phyloP scores from a whole-genome alignment of 2,797 vertebrate genomes.

The Antrozous pallidus region DNA sequence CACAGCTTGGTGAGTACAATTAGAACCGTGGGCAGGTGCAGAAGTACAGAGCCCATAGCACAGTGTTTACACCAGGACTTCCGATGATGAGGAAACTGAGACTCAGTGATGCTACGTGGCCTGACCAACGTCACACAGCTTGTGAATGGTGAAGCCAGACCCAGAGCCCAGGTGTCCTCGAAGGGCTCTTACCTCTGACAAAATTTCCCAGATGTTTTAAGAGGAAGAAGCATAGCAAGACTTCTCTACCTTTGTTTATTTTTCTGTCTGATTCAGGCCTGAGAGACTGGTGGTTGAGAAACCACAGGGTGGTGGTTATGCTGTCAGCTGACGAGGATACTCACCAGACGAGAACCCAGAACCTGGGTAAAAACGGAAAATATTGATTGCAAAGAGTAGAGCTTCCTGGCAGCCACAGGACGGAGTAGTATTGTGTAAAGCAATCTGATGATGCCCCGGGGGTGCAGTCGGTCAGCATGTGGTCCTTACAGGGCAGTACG shows the following conservation, averaged over 20 bases:
- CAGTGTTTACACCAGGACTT: not conserved
- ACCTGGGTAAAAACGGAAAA: not conserved
- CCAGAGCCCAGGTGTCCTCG: not conserved
- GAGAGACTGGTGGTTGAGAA: constrained; percentile 9
- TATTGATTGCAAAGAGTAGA: not conserved
- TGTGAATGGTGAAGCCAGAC: not conserved
- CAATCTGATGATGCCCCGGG: not conserved
- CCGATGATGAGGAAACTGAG: not conserved
- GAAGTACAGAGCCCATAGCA: not conserved
- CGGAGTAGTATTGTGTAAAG: not conserved
- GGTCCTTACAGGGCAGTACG: no score
- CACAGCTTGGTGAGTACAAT: not conserved
- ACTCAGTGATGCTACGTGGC: not conserved
- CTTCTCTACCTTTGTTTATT: constrained; percentile 44
- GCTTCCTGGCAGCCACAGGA: not conserved
- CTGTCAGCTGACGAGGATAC: not conserved
- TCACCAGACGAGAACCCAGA: not conserved
- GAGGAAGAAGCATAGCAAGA: not conserved
- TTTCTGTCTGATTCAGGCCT: constrained; percentile 13
- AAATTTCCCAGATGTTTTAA: constrained; percentile 23
- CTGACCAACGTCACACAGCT: not conserved
- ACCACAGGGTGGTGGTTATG: constrained; percentile 4
- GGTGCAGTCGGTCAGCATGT: not conserved
- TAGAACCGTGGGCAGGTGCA: not conserved
- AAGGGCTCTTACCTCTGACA: not conserved